Conservation (phyloP, 37 sponge, comb jelly and placozoan species). For the Oopsacas minuta region DNA sequence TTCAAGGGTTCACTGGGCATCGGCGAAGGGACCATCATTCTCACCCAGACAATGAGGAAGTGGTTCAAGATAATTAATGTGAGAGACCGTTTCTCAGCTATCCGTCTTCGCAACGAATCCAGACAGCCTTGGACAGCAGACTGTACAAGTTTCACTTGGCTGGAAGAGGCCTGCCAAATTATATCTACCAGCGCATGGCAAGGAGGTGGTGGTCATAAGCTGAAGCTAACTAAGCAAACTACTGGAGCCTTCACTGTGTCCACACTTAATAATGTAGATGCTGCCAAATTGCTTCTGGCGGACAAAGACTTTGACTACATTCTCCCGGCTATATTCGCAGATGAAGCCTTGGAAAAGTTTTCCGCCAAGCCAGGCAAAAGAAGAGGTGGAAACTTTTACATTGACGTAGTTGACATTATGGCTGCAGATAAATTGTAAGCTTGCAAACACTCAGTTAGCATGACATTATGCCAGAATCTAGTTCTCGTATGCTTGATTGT, state of each 20-base stretch:
- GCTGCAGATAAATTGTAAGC: too few species aligned
- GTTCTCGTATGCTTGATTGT: too few species aligned
- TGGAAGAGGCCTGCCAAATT: conserved; percentile 17
- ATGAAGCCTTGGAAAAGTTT: background rate
- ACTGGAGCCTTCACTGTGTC: conserved; percentile 10
- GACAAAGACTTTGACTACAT: conserved; percentile 17
- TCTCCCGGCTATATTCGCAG: conserved; percentile 15
- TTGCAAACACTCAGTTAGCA: too few species aligned
- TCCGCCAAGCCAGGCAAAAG: background rate
- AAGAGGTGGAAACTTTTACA: conserved; percentile 13
- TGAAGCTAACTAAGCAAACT: conserved; percentile 16
- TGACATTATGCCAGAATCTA: too few species aligned
- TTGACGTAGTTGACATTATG: too few species aligned
- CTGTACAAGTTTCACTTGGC: conserved; percentile 18
- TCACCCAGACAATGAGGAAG: conserved; percentile 18
- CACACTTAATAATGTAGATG: conserved; percentile 16
- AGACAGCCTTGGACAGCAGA: conserved; percentile 20
- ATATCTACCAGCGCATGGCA: conserved; percentile 18
- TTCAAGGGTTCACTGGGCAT: conserved; percentile 15
- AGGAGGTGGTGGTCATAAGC: conserved; percentile 15
- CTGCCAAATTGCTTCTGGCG: conserved; percentile 19
- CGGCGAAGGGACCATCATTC: conserved; percentile 11
- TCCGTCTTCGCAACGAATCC: conserved; percentile 18
- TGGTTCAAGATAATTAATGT: conserved; percentile 16
- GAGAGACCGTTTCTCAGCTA: conserved; percentile 19